These are phyloP conservation scores for Pampus argenteus DNA, from an alignment of 2,797 vertebrate genomes.

Conservation along the genomic window DNA sequence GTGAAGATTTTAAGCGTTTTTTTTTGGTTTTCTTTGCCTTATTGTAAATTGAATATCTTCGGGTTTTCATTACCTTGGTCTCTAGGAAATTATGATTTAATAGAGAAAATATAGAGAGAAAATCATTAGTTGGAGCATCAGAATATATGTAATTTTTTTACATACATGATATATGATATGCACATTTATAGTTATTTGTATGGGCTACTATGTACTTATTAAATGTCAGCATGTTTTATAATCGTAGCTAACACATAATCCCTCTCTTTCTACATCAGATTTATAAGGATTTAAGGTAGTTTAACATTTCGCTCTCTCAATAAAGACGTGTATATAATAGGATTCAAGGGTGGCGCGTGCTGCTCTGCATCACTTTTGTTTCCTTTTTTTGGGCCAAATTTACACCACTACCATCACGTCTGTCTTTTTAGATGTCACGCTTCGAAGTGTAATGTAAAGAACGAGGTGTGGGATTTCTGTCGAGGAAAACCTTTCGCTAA, in stretches of 20 bases:
- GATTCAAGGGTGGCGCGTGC: background rate
- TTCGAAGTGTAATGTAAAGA: conserved; percentile 2
- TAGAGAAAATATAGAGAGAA: no score
- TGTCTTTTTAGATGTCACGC: background rate
- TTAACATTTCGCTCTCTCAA: conserved; percentile 17
- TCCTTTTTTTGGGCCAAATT: background rate
- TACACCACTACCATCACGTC: background rate
- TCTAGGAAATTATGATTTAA: background rate
- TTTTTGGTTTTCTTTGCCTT: no score
- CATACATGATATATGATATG: conserved; percentile 13
- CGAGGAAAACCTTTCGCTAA: background rate
- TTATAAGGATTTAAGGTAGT: conserved; percentile 34
- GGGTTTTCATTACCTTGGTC: background rate
- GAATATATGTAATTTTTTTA: background rate
- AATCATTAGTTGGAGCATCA: background rate
- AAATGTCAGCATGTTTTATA: conserved; percentile 62
- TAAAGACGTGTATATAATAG: conserved; percentile 11
- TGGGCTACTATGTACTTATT: conserved; percentile 39
- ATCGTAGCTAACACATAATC: conserved; percentile 3
- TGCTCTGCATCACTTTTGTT: background rate
- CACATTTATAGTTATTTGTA: conserved; percentile 20
- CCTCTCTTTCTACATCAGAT: conserved; percentile 31
- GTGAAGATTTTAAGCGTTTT: no score
- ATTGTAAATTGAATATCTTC: no score
- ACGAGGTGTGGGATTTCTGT: background rate